A percentile compares a stretch with the other conserved stretches of the same genome.
phyloP scores from a whole-genome alignment of 1,140 invertebrate species.

The Trachymyrmex septentrionalis region DNA sequence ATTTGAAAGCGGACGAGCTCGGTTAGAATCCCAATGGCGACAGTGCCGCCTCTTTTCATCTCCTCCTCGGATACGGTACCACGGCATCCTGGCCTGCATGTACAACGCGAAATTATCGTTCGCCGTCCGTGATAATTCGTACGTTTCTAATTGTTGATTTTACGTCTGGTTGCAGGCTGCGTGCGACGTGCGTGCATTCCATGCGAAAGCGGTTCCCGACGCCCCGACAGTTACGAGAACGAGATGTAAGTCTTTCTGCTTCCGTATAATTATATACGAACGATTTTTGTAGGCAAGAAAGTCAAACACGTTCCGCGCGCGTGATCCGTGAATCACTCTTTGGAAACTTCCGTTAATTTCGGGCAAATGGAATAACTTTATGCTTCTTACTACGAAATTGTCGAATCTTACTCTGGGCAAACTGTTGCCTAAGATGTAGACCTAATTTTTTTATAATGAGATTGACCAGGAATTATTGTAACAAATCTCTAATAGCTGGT shows the following conservation, averaged over 20 bases:
- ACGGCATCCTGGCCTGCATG: neutral
- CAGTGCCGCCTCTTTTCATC: slow-evolving; percentile 69
- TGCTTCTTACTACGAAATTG: neutral
- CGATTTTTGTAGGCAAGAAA: neutral
- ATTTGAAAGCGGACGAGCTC: slow-evolving; percentile 77
- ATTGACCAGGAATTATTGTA: neutral
- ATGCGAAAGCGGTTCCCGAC: neutral
- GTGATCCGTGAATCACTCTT: slow-evolving; percentile 19
- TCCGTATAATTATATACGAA: slow-evolving; percentile 20
- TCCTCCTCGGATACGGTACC: slow-evolving; percentile 44
- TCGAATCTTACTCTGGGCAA: neutral
- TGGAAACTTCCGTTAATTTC: slow-evolving; percentile 29
- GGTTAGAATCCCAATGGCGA: slow-evolving; percentile 75
- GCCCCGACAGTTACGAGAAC: neutral
- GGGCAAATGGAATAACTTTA: slow-evolving; percentile 15
- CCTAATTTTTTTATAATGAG: neutral
- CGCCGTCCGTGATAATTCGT: slow-evolving; percentile 24
- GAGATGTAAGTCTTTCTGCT: slow-evolving; percentile 25
- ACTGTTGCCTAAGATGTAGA: neutral
- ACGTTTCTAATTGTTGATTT: slow-evolving; percentile 45
- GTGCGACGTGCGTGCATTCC: slow-evolving; percentile 11
- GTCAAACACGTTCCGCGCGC: slow-evolving; percentile 5
- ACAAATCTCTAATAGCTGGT: neutral
- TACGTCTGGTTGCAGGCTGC: slow-evolving; percentile 38
- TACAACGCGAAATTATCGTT: slow-evolving; percentile 35